phyloP scores from a whole-genome alignment of 2,797 vertebrate genomes.

The Scolopax rusticola region DNA sequence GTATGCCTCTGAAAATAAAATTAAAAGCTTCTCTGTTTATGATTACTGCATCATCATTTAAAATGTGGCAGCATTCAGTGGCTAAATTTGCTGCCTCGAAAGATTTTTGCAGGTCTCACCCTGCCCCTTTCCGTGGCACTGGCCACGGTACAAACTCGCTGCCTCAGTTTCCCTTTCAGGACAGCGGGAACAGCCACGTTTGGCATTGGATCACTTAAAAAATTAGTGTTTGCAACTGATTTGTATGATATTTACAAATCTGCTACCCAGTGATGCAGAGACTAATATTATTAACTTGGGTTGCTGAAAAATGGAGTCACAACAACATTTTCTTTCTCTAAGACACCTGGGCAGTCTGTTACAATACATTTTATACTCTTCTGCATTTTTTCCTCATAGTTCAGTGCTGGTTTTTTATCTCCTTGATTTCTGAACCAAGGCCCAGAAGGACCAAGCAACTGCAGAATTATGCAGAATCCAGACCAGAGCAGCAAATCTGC shows the following conservation, averaged over 20 bases:
- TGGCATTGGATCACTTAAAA: neutral
- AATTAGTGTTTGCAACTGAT: neutral
- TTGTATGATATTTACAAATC: neutral
- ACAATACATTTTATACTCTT: neutral
- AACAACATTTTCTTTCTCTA: neutral
- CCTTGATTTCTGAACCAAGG: too few species aligned
- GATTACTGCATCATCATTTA: neutral
- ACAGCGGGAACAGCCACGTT: neutral
- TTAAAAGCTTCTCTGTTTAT: neutral
- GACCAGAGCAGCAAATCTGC: neutral
- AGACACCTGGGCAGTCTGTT: neutral
- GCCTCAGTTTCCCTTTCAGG: neutral
- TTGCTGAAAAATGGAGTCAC: neutral
- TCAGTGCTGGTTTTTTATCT: neutral
- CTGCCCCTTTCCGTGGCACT: neutral
- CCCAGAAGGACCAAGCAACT: neutral
- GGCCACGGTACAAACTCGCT: fast-evolving
- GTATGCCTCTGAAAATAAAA: neutral
- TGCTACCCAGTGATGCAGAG: neutral
- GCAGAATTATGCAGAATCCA: neutral
- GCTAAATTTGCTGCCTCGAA: neutral
- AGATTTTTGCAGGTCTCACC: neutral
- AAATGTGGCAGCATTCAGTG: neutral
- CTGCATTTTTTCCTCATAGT: neutral
- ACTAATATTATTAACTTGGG: neutral